phyloP scores from a whole-genome alignment of 2,113 vertebrate species.

The cattle (Bos taurus) region DNA sequence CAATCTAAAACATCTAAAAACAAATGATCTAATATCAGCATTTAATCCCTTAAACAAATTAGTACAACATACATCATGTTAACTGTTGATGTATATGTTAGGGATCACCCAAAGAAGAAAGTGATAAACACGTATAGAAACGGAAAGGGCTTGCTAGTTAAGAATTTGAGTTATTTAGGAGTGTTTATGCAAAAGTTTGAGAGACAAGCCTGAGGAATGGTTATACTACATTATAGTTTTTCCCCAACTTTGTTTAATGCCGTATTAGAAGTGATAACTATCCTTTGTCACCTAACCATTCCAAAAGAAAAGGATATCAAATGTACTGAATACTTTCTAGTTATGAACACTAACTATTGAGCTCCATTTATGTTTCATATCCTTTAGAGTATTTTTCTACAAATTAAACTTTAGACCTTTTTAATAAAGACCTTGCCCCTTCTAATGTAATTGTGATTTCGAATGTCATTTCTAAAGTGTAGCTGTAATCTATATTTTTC shows the following conservation, averaged over 20 bases:
- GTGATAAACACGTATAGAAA: not conserved
- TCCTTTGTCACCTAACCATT: not conserved
- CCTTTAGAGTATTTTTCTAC: not conserved
- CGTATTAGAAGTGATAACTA: not conserved
- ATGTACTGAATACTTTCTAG: not conserved
- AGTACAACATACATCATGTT: not conserved
- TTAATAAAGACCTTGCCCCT: not conserved
- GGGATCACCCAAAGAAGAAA: not conserved
- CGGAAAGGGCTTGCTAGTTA: not conserved
- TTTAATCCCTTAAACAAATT: not conserved
- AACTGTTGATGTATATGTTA: not conserved
- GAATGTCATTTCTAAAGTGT: not conserved
- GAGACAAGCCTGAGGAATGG: not conserved
- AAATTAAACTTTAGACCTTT: not conserved
- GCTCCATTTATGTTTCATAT: not conserved
- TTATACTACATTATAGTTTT: not conserved
- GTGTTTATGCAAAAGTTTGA: not conserved
- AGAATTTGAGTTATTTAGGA: not conserved
- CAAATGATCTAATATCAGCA: not conserved
- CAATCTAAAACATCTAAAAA: not conserved
- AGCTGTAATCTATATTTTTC: not conserved
- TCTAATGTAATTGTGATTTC: not conserved
- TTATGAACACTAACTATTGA: not conserved
- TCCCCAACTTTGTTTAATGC: not conserved
- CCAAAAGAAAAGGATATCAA: not conserved